Evolutionary conservation across 2,113 vertebrate species (phyloP).

Genomic region (Amazona vittata): DNA sequence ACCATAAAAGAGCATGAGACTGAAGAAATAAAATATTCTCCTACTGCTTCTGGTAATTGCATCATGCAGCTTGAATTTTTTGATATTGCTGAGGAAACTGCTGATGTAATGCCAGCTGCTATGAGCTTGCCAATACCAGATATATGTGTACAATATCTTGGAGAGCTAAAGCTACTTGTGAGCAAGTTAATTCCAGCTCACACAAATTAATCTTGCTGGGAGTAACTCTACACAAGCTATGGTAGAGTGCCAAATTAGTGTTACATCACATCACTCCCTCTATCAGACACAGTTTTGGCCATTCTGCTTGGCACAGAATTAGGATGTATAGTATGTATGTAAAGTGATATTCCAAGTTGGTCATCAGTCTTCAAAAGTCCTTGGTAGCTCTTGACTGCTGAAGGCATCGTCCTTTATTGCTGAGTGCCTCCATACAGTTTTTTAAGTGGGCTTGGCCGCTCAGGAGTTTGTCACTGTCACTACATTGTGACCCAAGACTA

Average conservation of each 20-base stretch:
- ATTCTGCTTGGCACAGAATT: not conserved
- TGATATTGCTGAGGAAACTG: not conserved
- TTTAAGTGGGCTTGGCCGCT: not conserved
- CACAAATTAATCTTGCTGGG: not conserved
- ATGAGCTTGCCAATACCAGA: not conserved
- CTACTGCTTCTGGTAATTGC: constrained; percentile 22
- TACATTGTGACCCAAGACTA: not conserved
- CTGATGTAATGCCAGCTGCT: not conserved
- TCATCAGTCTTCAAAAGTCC: constrained; percentile 35
- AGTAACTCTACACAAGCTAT: not conserved
- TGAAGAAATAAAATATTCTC: constrained; percentile 43
- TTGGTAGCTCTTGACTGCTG: constrained; percentile 14
- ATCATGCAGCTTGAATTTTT: constrained; percentile 23
- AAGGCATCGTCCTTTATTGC: constrained; percentile 19
- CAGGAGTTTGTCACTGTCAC: constrained; percentile 40
- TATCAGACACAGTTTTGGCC: not conserved
- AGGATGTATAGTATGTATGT: not conserved
- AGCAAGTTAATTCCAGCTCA: not conserved
- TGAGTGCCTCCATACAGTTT: not conserved
- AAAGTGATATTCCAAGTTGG: not conserved
- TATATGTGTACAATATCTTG: constrained; percentile 15
- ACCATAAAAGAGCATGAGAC: not conserved
- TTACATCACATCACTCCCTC: not conserved
- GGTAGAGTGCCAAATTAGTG: not conserved
- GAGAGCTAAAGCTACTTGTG: not conserved